These are phyloP conservation scores for Bellardia bayeri DNA, from an alignment of 2,888 invertebrate genomes.

Conservation along the genomic window DNA sequence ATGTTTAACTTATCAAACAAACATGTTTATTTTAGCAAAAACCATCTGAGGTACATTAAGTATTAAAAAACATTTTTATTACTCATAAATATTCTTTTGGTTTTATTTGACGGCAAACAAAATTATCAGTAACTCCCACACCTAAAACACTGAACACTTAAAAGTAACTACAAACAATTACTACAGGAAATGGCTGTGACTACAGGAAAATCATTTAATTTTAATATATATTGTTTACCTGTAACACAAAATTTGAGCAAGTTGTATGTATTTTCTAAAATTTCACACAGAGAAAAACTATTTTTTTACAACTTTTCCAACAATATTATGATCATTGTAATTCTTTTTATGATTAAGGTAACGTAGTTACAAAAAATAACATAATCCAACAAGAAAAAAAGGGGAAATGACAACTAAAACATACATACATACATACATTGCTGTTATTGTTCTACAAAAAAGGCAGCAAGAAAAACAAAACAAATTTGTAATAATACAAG, in stretches of 20 bases:
- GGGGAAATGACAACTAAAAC: too few species aligned
- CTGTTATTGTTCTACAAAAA: too few species aligned
- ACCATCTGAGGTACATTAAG: background rate
- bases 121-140: constrained; percentile 1
- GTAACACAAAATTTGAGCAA: background rate
- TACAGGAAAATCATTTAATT: background rate
- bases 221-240: background rate
- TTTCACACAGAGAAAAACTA: too few species aligned
- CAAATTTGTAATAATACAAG: too few species aligned
- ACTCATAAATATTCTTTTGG: background rate
- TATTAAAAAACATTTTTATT: background rate
- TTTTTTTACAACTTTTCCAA: too few species aligned
- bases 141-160: background rate
- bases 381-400: too few species aligned
- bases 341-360: too few species aligned
- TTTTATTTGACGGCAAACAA: constrained; percentile 16
- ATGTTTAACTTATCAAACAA: background rate
- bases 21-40: background rate
- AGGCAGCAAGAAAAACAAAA: too few species aligned
- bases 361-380: too few species aligned
- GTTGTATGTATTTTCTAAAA: too few species aligned
- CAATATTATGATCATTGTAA: too few species aligned
- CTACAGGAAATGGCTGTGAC: background rate
- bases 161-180: background rate
- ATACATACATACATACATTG: too few species aligned